These are phyloP conservation scores for Hypomesus transpacificus DNA, from an alignment of 2,113 vertebrate species.

Conservation along the genomic window DNA sequence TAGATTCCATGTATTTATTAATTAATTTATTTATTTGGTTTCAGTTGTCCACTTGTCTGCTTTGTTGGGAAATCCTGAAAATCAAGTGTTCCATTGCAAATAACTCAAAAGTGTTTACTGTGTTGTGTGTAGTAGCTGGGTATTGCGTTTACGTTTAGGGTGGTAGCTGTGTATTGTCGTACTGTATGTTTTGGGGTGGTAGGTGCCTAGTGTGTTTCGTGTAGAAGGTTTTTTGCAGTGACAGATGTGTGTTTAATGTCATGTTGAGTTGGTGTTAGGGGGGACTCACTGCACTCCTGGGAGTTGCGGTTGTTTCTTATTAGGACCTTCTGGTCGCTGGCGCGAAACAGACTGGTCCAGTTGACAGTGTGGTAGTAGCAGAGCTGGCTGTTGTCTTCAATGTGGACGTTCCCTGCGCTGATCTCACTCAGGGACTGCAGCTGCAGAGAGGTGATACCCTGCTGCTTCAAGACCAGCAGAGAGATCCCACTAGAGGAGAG, in stretches of 20 bases:
- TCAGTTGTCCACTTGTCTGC: too few relatives aligned
- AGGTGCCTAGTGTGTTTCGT: background rate
- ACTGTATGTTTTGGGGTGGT: too few relatives aligned
- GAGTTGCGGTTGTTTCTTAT: constrained; percentile 87
- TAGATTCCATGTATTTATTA: too few relatives aligned
- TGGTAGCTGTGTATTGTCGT: too few relatives aligned
- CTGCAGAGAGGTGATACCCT: constrained; percentile 88
- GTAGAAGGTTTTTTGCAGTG: background rate
- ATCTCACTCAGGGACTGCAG: constrained; percentile 94
- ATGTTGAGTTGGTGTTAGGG: too few relatives aligned
- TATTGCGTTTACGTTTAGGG: too few relatives aligned
- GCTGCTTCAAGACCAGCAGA: constrained; percentile 93
- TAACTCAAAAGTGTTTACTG: too few relatives aligned
- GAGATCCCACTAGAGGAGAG: constrained; percentile 84
- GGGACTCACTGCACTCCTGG: constrained; percentile 89
- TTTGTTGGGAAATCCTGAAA: too few relatives aligned
- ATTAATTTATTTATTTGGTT: too few relatives aligned
- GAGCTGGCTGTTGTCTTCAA: constrained; percentile 92
- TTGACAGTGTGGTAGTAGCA: constrained; percentile 97
- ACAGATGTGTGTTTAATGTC: background rate
- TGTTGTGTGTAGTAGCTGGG: too few relatives aligned
- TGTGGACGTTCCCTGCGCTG: constrained; percentile 95
- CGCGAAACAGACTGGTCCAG: constrained; percentile 90
- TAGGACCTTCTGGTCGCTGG: constrained; percentile 82
- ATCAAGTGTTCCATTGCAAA: too few relatives aligned